phyloP scores from a whole-genome alignment of 2,797 vertebrate species.

The Squalus acanthias region DNA sequence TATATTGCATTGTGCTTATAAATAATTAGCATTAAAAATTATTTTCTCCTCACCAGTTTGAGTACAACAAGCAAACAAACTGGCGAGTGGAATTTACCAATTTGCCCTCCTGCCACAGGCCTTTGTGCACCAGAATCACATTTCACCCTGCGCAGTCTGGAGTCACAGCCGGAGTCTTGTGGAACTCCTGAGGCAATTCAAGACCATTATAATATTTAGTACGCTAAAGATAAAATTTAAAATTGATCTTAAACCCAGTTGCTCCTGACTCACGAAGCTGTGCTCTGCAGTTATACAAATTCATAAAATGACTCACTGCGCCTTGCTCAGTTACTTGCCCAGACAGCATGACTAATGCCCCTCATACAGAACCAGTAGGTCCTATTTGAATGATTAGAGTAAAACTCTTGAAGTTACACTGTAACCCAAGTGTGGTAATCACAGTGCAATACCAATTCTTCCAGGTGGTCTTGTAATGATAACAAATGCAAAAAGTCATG shows the following conservation, averaged over 20 bases:
- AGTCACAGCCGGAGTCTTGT: background rate
- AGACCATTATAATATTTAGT: background rate
- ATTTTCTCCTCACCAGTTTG: background rate
- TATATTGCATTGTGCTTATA: background rate
- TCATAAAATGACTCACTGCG: background rate
- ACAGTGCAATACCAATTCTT: background rate
- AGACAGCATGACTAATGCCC: background rate
- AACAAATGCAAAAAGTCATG: background rate
- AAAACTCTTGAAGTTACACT: background rate
- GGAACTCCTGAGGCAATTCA: background rate
- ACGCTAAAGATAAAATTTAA: background rate
- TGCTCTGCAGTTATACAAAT: background rate
- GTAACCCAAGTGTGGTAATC: background rate
- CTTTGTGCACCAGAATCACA: background rate
- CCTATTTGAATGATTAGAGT: background rate
- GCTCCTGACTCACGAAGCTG: background rate
- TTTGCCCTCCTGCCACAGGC: background rate
- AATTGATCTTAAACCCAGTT: background rate
- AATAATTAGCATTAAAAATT: background rate
- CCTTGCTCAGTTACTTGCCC: background rate
- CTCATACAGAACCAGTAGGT: background rate
- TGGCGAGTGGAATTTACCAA: background rate
- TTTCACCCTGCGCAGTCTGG: background rate
- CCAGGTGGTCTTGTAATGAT: background rate
- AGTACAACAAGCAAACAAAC: background rate